Evolutionary conservation across 2,888 invertebrate species (phyloP).

Genomic region (Apodemia zela): DNA sequence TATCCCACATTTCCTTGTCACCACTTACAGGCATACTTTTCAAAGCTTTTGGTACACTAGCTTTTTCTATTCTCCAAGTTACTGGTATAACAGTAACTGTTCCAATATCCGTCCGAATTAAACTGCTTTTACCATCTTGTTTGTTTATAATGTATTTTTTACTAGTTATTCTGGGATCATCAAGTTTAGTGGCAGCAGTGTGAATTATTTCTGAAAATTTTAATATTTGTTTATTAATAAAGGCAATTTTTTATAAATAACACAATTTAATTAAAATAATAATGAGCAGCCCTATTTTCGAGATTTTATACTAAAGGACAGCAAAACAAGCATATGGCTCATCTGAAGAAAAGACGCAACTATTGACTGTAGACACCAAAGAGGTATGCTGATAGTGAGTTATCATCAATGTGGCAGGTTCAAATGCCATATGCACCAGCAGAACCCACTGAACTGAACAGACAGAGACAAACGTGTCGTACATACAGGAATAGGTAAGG

Average conservation of each 20-base stretch:
- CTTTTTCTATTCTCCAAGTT: slow-evolving; percentile 41
- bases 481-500: too few species aligned
- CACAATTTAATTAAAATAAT: too few species aligned
- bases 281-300: too few species aligned
- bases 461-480: too few species aligned
- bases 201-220: slow-evolving; percentile 57
- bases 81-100: slow-evolving; percentile 47
- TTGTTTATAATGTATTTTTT: slow-evolving; percentile 47
- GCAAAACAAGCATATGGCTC: too few species aligned
- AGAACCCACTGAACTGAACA: too few species aligned
- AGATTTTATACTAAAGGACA: too few species aligned
- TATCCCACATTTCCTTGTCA: slow-evolving; percentile 34
- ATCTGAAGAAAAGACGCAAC: slow-evolving; percentile 19
- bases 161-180: slow-evolving; percentile 58
- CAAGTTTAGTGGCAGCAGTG: slow-evolving; percentile 43
- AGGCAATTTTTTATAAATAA: too few species aligned
- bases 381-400: not conserved
- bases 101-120: slow-evolving; percentile 43
- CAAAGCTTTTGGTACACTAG: slow-evolving; percentile 47
- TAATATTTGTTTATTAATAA: too few species aligned
- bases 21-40: slow-evolving; percentile 30
- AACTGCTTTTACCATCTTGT: slow-evolving; percentile 39
- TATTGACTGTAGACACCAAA: not conserved
- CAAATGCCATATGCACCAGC: not conserved
- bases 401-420: too few species aligned